Evolutionary conservation across 2,113 vertebrate genomes (phyloP).

Genomic region (Pterocles gutturalis): DNA sequence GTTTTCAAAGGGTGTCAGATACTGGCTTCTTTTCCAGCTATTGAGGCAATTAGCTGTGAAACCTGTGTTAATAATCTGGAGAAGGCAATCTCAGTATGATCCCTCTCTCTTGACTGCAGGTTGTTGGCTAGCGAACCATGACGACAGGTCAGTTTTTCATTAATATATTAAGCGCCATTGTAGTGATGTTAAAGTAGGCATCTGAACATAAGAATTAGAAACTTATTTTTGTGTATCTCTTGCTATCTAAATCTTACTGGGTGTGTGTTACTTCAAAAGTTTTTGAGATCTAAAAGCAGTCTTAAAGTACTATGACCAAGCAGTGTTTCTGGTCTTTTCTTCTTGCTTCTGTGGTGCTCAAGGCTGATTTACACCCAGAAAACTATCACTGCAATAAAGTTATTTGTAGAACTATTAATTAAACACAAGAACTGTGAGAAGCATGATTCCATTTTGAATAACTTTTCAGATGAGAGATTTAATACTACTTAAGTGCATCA

Average conservation of each 20-base stretch:
- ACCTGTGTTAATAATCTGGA: background rate
- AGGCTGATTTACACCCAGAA: background rate
- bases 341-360: background rate
- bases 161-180: background rate
- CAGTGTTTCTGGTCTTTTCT: background rate
- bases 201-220: background rate
- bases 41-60: background rate
- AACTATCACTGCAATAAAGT: background rate
- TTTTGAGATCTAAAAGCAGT: background rate
- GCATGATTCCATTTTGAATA: background rate
- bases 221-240: background rate
- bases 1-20: background rate
- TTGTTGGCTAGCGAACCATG: background rate
- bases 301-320: background rate
- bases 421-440: background rate
- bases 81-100: background rate
- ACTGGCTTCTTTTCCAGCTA: background rate
- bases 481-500: background rate
- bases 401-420: background rate
- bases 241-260: background rate
- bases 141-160: background rate
- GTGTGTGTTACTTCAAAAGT: background rate
- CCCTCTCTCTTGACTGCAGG: background rate
- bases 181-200: background rate
- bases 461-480: background rate